phyloP scores from a whole-genome alignment of 1,140 invertebrate species.

The Anastrepha ludens region DNA sequence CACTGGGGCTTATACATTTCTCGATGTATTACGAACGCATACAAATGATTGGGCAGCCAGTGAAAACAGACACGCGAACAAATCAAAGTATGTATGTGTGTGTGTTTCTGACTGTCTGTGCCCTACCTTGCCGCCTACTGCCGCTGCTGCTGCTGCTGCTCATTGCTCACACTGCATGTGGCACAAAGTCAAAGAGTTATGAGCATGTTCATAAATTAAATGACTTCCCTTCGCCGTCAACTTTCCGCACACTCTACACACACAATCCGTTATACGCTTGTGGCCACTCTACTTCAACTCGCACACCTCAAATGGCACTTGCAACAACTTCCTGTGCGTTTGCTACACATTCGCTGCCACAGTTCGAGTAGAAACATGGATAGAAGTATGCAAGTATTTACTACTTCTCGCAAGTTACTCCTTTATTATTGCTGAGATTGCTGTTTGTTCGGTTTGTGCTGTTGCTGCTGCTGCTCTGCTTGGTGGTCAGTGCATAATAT shows the following conservation, averaged over 20 bases:
- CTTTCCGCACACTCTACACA: background rate
- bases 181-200: conserved; percentile 55
- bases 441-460: background rate
- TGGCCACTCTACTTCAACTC: background rate
- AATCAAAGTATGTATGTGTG: background rate
- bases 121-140: background rate
- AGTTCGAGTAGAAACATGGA: background rate
- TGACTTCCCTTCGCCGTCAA: conserved; percentile 13
- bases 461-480: conserved; percentile 24
- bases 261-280: conserved; percentile 4
- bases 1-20: conserved; percentile 47
- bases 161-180: conserved; percentile 8
- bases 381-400: conserved; percentile 24
- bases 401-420: conserved; percentile 21
- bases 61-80: background rate
- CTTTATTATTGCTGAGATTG: conserved; percentile 48
- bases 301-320: conserved; percentile 38
- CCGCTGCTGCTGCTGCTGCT: background rate
- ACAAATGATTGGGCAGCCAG: background rate
- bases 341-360: background rate
- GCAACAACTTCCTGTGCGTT: conserved; percentile 14
- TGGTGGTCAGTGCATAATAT: conserved; percentile 52
- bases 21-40: background rate
- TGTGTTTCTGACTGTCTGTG: background rate
- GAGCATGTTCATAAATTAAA: conserved; percentile 55